Evolutionary conservation across 2,797 vertebrate species (phyloP), one percentile per base, ranked within the genome.

Genomic region (Lemur catta): DNA sequence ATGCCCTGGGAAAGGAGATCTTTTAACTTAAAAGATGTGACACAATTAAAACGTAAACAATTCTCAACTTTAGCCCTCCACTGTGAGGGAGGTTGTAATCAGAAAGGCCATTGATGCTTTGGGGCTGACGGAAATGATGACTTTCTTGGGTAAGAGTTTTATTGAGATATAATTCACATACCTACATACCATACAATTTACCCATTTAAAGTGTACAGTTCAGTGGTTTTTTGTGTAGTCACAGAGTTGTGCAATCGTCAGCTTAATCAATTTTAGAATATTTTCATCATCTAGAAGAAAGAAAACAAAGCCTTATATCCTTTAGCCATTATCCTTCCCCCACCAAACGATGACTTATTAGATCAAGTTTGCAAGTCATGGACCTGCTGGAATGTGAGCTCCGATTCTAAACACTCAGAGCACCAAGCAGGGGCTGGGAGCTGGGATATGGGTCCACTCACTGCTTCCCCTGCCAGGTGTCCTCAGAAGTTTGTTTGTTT

Each of bases 171-270:
- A 22, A 3, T 43, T 76, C 67, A 35, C 52, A 17, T 33, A 4
- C 17, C 2, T 24, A 67, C 52, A 2, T 1, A 5, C 18, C 1
- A 0, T 46, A 11, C 5, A 0, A 3, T 28, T 41, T 35, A 6
- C 22, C 10, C 22, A 0, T 33, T 57, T 18, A 24, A 38, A 15
- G 33, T 67, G 2, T 18, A 24, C 55, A 67, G 1, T 24, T n/a
- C 33, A 0, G 18, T 4, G 28, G 11, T 5, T 30, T 15, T 65
- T 81, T 0, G 26, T 61, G 0, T 4, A 13, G 18, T 43, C 26
- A 0, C 18, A 38, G 65, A 84, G 41, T 13, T 15, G 22, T 20
- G 24, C 18, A 11, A 12, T 28, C 35, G 2, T 30, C 50, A 10
- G 12, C 71, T n/a, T 9, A 12, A 0, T 88, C 72, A 59, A 1